Conservation (phyloP, 2,113 vertebrate genomes). For the Halichoeres trimaculatus region DNA sequence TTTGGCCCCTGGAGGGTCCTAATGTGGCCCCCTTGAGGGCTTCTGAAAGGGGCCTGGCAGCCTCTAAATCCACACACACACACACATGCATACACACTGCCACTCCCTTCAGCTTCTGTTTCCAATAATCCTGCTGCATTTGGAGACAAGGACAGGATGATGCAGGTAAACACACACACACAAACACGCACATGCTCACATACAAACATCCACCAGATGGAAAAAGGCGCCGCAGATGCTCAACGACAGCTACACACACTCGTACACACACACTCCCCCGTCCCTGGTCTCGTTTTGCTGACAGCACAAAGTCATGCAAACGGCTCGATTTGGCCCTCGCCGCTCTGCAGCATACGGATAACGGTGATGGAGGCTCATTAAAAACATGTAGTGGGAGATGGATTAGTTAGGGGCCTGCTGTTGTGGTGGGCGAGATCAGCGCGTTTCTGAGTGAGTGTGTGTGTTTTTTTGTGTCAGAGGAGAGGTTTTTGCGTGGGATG, state of each 20-base stretch:
- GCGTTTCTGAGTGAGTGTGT: slow-evolving; percentile 45
- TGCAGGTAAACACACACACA: slow-evolving; percentile 14
- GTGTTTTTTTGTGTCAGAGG: slow-evolving; percentile 52
- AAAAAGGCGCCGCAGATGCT: slow-evolving; percentile 67
- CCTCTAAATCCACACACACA: slow-evolving; percentile 13
- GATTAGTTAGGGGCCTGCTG: slow-evolving; percentile 70
- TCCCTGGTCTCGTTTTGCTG: slow-evolving; percentile 69
- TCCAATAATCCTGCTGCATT: slow-evolving; percentile 49
- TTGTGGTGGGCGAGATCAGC: slow-evolving; percentile 55
- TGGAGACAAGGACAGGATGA: slow-evolving; percentile 34
- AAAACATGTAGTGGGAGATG: slow-evolving; percentile 75
- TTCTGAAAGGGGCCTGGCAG: slow-evolving; percentile 62
- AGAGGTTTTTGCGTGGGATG: slow-evolving; percentile 52
- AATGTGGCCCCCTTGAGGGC: slow-evolving; percentile 59
- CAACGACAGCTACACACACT: slow-evolving; percentile 28
- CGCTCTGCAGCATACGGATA: slow-evolving; percentile 66
- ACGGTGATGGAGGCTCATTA: slow-evolving; percentile 73
- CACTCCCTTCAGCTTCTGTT: slow-evolving; percentile 52
- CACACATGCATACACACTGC: slow-evolving; percentile 13
- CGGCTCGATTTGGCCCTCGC: slow-evolving; percentile 47
- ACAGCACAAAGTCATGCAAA: slow-evolving; percentile 69
- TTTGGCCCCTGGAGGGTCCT: slow-evolving; percentile 70
- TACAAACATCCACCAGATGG: slow-evolving; percentile 52
- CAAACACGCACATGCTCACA: slow-evolving; percentile 13
- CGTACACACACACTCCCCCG: neutral